Evolutionary conservation across 2,113 vertebrate species (phyloP), one percentile per base, ranked within the genome.

Genomic region (Propithecus coquereli): DNA sequence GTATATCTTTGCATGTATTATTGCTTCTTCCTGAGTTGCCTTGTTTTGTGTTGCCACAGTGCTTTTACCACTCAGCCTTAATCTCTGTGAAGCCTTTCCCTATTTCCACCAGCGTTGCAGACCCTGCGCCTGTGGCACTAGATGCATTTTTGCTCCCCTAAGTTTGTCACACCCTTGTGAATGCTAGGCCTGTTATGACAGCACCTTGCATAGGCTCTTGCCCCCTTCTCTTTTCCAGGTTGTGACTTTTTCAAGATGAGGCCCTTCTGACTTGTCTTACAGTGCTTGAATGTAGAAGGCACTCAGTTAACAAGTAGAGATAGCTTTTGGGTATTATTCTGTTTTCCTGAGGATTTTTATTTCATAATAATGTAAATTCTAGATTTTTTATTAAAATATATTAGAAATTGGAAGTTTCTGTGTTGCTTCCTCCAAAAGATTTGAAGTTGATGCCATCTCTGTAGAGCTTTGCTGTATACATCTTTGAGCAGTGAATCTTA

Each of bases 291-390:
- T 80, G 16, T 83, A 34, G 9, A 37, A 30, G 66, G 30, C 54
- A 87, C 23, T 34, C 66, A 45, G 6, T 47, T 61, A 50, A 68
- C 50, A 68, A 17, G 12, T 17, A 6, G 34, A 87, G 71, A 16
- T 23, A 43, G 54, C 23, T 88, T 87, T 80, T 2, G n/a, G 52
- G 23, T 45, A 61, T 83, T n/a, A 52, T 57, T 87, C 23, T 89
- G 5, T 71, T 92, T 90, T 85, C 79, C 40, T 88, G 17, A 50
- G 43, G 76, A 22, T 18, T 92, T 90, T 79, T 70, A 37, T 61
- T 89, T 84, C 17, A n/a, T 61, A 57, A 65, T 52, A 73, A 40
- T 40, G 50, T 61, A 63, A 92, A 85, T 61, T 66, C 22, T 18
- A 9, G 34, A 6, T 22, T 76, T 91, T 37, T 61, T 22, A 23